Evolutionary conservation across 2,113 vertebrate genomes (phyloP).

Genomic region (Brienomyrus brachyistius): DNA sequence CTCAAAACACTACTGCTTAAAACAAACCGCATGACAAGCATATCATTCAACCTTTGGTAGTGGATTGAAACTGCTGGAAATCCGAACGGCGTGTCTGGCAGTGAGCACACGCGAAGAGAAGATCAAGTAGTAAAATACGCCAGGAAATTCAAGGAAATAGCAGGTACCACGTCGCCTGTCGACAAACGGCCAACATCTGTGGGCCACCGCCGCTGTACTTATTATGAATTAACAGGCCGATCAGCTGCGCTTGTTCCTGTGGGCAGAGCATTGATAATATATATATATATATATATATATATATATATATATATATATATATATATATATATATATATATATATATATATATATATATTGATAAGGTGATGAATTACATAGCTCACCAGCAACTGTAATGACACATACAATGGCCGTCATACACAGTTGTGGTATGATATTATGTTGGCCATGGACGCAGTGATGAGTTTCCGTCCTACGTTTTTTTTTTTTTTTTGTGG

Average conservation of each 20-base stretch:
- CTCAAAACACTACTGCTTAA: not conserved
- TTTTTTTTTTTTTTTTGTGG: not conserved
- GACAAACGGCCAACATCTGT: not conserved
- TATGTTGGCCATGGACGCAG: not conserved
- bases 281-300: no score
- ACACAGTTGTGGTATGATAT: not conserved
- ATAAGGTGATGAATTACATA: not conserved
- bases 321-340: no score
- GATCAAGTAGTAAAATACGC: not conserved
- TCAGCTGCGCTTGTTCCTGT: not conserved
- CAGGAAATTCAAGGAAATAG: conserved; percentile 2
- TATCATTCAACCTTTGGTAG: not conserved
- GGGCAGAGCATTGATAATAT: not conserved
- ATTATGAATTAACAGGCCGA: not conserved
- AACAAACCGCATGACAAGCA: not conserved
- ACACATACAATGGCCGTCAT: not conserved
- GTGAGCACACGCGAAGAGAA: not conserved
- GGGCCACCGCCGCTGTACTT: no score
- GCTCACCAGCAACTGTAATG: not conserved
- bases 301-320: no score
- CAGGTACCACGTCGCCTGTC: conserved; percentile 1
- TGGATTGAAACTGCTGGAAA: conserved; percentile 2
- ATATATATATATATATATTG: no score
- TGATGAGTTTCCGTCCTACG: not conserved
- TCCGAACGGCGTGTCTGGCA: not conserved